A percentile compares a stretch with the other conserved stretches of the same genome.
These are phyloP conservation scores for Apodemia duryi DNA, from an alignment of 2,888 invertebrate species.

Conservation along the genomic window DNA sequence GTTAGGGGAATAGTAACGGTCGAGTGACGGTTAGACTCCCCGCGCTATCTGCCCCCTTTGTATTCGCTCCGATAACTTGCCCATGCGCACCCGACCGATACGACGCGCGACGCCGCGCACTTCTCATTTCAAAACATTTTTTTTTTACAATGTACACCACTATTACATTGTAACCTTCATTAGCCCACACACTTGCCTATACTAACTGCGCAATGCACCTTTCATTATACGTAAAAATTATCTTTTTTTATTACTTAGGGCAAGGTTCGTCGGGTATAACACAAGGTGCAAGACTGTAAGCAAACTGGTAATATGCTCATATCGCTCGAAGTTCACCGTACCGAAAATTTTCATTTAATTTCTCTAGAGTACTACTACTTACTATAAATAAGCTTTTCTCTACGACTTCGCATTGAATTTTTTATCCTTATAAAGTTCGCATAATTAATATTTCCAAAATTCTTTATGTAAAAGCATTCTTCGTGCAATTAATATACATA, in stretches of 20 bases:
- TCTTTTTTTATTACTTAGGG: slow-evolving; percentile 40
- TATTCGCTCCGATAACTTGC: slow-evolving; percentile 80
- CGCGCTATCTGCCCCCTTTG: slow-evolving; percentile 78
- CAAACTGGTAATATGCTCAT: not conserved
- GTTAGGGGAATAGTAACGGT: slow-evolving; percentile 75
- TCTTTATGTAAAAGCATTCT: too few species aligned
- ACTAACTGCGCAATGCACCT: slow-evolving; percentile 54
- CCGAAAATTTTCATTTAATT: not conserved
- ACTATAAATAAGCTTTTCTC: not conserved
- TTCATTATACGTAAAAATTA: slow-evolving; percentile 29
- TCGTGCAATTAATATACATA: too few species aligned
- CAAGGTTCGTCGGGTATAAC: slow-evolving; percentile 56
- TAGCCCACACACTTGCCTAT: slow-evolving; percentile 36
- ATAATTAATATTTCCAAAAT: not conserved
- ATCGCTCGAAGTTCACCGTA: not conserved
- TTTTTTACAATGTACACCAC: slow-evolving; percentile 50
- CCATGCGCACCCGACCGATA: slow-evolving; percentile 77
- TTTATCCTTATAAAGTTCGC: not conserved
- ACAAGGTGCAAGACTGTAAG: slow-evolving; percentile 26
- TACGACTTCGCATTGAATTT: not conserved
- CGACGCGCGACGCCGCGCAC: slow-evolving; percentile 67
- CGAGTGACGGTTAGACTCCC: slow-evolving; percentile 76
- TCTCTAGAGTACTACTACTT: not conserved
- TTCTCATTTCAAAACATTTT: slow-evolving; percentile 69
- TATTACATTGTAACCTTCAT: slow-evolving; percentile 56